Base-by-base conservation (phyloP, 2,888 invertebrate species). In the Harmothoe impar region DNA sequence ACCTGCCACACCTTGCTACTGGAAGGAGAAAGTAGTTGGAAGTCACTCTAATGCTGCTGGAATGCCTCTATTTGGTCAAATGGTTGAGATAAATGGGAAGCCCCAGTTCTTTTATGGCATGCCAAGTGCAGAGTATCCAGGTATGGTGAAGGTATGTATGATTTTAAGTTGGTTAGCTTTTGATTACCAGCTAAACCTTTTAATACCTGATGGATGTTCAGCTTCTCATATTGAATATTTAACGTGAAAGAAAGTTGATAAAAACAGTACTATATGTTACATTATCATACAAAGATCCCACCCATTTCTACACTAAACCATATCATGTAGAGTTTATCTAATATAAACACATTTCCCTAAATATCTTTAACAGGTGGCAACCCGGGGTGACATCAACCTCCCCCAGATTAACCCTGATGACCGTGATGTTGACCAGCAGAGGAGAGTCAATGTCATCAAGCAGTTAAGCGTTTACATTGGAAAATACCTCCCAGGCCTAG, bases 41-140 rank as follows among this genome's bases (percentile, higher is more conserved):
- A 12, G 84, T 17, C 35, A 51, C 25, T 23, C 35, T 10, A 23
- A 35, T 1, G 43, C 43, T 23, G 51, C 43, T 25, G 84, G 84
- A 15, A 84, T 84, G 84, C 84, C 84, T n/a, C 10, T 84, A 5
- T 84, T 84, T 43, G 84, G 29, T 15, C 84, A 84, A 15, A 35
- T 33, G 23, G 33, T 84, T 10, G 5, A 23, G 23, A 20, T 84
- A 1, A 33, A 33, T 10, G 43, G 33, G 5, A 35, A 35, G 17
- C 33, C 29, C 84, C 43, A 84, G 51, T 84, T 84, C 84, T 23
- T 84, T 0, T 95, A 94, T 62, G 94, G 94, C 3, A 86, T 95
- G 12, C 95, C 95, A 0, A 92, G 93, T 5, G 90, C 93, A 7
- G 96, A 96, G 90, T 95, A 95, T 90, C 95, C 94, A 0, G 95